These are phyloP conservation scores for Scomberomorus guttatus DNA, from an alignment of 2,797 vertebrate species.

Conservation along the genomic window DNA sequence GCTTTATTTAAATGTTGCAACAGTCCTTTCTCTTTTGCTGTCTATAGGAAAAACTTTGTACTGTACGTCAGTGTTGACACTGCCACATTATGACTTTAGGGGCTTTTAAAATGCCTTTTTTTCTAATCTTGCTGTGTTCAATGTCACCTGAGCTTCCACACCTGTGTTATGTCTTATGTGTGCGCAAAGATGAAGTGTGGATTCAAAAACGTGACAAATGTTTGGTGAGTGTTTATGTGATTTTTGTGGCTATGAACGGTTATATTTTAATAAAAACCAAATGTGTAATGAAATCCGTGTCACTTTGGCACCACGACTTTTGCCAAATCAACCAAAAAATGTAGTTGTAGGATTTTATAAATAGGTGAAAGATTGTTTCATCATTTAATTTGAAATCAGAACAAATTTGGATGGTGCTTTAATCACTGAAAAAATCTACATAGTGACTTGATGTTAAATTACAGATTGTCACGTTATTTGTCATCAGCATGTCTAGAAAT, in stretches of 20 bases:
- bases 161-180: slow-evolving; percentile 24
- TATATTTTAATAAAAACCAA: slow-evolving; percentile 74
- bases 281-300: slow-evolving; percentile 11
- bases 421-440: too few relatives aligned
- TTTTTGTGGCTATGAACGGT: slow-evolving; percentile 58
- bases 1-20: slow-evolving; percentile 38
- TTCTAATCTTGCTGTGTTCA: slow-evolving; percentile 34
- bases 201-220: slow-evolving; percentile 43
- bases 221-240: slow-evolving; percentile 49
- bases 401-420: too few relatives aligned
- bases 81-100: slow-evolving; percentile 48
- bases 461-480: too few relatives aligned
- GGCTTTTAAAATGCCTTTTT: slow-evolving; percentile 38
- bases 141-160: slow-evolving; percentile 43
- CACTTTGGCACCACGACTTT: not conserved
- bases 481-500: not conserved
- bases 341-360: not conserved
- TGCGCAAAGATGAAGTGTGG: slow-evolving; percentile 35
- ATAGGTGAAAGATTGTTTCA: too few relatives aligned
- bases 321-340: not conserved
- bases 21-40: slow-evolving; percentile 19
- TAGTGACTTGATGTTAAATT: too few relatives aligned
- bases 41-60: slow-evolving; percentile 20
- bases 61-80: slow-evolving; percentile 59
- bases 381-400: too few relatives aligned